Conservation (phyloP, 2,113 vertebrate species). For the Bambusicola thoracicus region DNA sequence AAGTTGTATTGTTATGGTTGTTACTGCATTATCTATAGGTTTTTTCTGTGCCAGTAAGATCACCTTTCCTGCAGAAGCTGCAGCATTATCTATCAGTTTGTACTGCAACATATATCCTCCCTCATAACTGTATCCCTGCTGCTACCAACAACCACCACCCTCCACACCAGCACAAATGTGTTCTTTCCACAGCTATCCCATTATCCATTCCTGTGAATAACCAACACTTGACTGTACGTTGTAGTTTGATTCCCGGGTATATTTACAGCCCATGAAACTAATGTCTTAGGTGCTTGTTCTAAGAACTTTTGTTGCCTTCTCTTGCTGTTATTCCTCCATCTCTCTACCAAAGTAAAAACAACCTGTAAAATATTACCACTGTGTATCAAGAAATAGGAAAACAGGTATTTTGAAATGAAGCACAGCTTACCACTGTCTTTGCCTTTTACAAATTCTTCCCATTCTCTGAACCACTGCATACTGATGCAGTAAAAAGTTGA, state of each 20-base stretch:
- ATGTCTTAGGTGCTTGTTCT: not conserved
- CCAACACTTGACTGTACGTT: not conserved
- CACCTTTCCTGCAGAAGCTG: not conserved
- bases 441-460: conserved; percentile 98
- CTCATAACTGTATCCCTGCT: not conserved
- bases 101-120: not conserved
- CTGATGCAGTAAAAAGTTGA: conserved; percentile 97
- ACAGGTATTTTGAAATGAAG: not conserved
- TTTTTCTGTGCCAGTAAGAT: not conserved
- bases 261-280: not conserved
- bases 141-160: not conserved
- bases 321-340: not conserved
- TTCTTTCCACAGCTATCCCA: not conserved
- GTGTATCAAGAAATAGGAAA: not conserved
- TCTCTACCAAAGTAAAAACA: not conserved
- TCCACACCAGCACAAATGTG: not conserved
- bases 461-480: conserved; percentile 99
- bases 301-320: not conserved
- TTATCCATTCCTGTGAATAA: not conserved
- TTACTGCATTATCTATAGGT: not conserved
- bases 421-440: conserved; percentile 93
- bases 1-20: not conserved
- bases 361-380: not conserved
- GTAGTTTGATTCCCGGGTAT: not conserved
- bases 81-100: not conserved